Evolutionary conservation across 2,113 vertebrate species (phyloP).

Genomic region (Petaurus breviceps): DNA sequence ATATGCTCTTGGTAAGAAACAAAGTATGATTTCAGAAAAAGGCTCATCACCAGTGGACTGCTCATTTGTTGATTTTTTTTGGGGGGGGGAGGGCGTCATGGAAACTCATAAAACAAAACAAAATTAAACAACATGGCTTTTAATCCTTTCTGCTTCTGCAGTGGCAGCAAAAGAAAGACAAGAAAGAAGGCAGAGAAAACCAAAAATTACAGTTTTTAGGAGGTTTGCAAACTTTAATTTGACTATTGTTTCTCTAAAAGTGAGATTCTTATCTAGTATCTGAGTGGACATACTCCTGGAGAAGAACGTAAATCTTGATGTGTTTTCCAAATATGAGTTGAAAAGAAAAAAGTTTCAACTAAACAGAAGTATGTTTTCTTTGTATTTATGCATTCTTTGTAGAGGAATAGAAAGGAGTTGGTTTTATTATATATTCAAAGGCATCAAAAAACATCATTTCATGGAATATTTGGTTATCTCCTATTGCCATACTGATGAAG

Average conservation of each 20-base stretch:
- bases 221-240: neutral
- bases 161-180: neutral
- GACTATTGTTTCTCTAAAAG: neutral
- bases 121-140: neutral
- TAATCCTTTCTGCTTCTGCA: neutral
- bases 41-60: neutral
- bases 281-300: neutral
- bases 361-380: neutral
- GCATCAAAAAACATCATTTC: neutral
- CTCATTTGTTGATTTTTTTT: neutral
- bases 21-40: neutral
- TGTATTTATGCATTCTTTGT: neutral
- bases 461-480: neutral
- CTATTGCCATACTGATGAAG: neutral
- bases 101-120: neutral
- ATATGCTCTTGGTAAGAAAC: neutral
- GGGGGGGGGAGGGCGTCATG: neutral
- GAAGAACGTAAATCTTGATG: neutral
- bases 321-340: neutral
- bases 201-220: neutral
- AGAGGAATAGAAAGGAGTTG: neutral
- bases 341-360: neutral
- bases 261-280: neutral
- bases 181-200: neutral
- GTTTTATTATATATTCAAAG: neutral